phyloP scores from a whole-genome alignment of 2,113 vertebrate species.

The Pteronura brasiliensis region DNA sequence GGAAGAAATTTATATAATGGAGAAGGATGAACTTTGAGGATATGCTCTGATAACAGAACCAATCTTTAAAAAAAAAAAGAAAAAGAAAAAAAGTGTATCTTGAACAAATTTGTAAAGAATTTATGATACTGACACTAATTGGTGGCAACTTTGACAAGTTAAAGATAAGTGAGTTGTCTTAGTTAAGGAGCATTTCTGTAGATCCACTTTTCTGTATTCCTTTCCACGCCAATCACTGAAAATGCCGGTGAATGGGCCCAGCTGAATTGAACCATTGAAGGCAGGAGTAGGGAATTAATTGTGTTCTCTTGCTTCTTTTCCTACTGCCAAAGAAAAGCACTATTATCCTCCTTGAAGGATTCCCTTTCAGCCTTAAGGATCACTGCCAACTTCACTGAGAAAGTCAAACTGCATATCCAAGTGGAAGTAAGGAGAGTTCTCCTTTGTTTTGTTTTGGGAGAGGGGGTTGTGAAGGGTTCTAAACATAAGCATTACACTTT shows the following conservation, averaged over 20 bases:
- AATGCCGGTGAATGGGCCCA: conserved; percentile 65
- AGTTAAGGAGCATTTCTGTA: conserved; percentile 62
- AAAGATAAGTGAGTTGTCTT: conserved; percentile 79
- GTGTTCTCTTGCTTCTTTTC: conserved; percentile 80
- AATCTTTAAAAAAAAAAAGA: conserved; percentile 3
- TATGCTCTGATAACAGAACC: conserved; percentile 25
- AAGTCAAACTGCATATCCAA: conserved; percentile 76
- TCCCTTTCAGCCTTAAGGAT: conserved; percentile 82
- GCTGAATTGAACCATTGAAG: conserved; percentile 86
- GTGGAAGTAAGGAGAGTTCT: conserved; percentile 72
- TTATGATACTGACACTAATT: conserved; percentile 76
- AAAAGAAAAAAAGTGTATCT: conserved; percentile 14
- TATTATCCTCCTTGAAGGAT: conserved; percentile 83
- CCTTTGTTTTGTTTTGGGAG: conserved; percentile 56
- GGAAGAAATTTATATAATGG: conserved; percentile 30
- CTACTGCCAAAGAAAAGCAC: conserved; percentile 82
- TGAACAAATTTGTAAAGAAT: conserved; percentile 54
- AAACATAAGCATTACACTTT: conserved; percentile 64
- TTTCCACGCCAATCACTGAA: conserved; percentile 78
- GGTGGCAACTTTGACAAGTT: conserved; percentile 78
- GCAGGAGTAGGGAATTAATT: conserved; percentile 78
- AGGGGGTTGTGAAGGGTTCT: conserved; percentile 53
- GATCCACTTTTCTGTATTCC: conserved; percentile 74
- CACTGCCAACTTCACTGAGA: conserved; percentile 83
- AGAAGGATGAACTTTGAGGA: conserved; percentile 43